A percentile compares a stretch with the other conserved stretches of the same genome.
phyloP scores from a whole-genome alignment of 2,113 vertebrate genomes.

The cattle (Bos taurus) region DNA sequence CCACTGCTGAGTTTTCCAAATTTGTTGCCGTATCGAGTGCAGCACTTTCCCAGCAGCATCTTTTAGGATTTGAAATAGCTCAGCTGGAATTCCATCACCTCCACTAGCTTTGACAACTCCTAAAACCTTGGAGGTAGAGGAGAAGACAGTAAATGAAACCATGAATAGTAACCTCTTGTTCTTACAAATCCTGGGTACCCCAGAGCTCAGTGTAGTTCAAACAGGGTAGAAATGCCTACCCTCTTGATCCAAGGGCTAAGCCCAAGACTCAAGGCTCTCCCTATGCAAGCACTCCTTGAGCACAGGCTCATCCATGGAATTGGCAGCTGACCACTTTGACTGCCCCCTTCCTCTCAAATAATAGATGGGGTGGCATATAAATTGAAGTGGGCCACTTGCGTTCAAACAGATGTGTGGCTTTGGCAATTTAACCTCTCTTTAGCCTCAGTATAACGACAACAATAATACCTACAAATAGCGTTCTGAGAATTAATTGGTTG shows the following conservation, averaged over 20 bases:
- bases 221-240: background rate
- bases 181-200: background rate
- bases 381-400: background rate
- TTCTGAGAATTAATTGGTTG: slow-evolving; percentile 5
- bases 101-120: background rate
- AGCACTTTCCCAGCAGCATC: background rate
- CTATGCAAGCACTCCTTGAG: too few species aligned
- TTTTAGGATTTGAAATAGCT: background rate
- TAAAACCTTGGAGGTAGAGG: background rate
- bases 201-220: background rate
- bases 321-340: background rate
- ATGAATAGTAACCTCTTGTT: background rate
- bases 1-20: background rate
- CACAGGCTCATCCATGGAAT: background rate
- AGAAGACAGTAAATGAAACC: background rate
- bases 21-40: background rate
- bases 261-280: background rate
- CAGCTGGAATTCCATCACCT: background rate
- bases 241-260: background rate
- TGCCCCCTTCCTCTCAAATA: background rate
- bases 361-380: background rate
- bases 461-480: background rate
- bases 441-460: background rate
- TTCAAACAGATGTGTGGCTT: background rate
- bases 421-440: background rate